Evolutionary conservation across 2,888 invertebrate species (phyloP).

Genomic region (Drosophila koepferae): DNA sequence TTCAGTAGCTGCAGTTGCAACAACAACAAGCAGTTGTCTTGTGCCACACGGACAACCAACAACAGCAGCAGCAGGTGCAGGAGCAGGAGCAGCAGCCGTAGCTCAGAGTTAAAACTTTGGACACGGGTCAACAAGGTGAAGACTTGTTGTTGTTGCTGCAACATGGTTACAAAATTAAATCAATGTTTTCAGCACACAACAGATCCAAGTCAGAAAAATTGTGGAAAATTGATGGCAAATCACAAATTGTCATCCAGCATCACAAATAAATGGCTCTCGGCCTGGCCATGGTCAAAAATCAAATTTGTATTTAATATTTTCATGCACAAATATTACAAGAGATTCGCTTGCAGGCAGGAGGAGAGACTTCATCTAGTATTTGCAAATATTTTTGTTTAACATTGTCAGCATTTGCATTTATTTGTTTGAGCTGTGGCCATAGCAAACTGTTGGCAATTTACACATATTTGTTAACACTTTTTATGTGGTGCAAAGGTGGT

Average conservation of each 20-base stretch:
- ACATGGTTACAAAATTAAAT: constrained; percentile 60
- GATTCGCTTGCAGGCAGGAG: constrained; percentile 14
- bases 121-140: constrained; percentile 28
- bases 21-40: constrained; percentile 15
- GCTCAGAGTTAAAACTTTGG: constrained; percentile 17
- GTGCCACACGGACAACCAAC: constrained; percentile 1
- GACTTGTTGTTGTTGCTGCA: constrained; percentile 18
- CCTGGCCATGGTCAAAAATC: not conserved
- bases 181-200: constrained; percentile 38
- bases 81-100: not conserved
- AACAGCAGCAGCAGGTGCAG: not conserved
- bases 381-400: constrained; percentile 38
- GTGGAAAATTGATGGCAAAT: constrained; percentile 14
- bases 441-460: constrained; percentile 29
- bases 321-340: constrained; percentile 40
- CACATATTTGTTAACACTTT: not conserved
- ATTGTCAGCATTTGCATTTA: constrained; percentile 28
- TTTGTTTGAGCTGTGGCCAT: constrained; percentile 5
- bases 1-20: constrained; percentile 10
- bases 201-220: constrained; percentile 31
- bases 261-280: not conserved
- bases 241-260: constrained; percentile 5
- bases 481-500: not conserved
- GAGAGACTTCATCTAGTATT: constrained; percentile 33
- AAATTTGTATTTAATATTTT: constrained; percentile 49